Evolutionary conservation across 2,888 invertebrate genomes (phyloP).

Genomic region (Rotaria magnacalcarata): DNA sequence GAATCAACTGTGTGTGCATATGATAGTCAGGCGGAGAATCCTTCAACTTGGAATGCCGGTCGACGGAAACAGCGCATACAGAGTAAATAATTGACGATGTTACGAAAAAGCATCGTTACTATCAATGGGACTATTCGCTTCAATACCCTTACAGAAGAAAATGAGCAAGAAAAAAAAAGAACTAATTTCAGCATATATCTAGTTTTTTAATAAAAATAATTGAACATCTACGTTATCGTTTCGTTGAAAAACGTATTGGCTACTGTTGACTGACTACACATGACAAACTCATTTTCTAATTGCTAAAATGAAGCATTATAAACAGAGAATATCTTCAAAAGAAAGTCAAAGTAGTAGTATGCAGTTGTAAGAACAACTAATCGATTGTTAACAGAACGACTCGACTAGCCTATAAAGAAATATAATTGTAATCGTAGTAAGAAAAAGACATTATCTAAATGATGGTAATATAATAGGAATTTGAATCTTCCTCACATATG

Average conservation of each 20-base stretch:
- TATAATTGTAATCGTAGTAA: too few species aligned
- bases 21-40: conserved; percentile 11
- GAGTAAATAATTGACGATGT: conserved; percentile 16
- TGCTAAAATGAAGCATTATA: neutral
- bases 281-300: neutral
- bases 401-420: too few species aligned
- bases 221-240: neutral
- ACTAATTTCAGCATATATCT: neutral
- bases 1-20: neutral
- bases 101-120: neutral
- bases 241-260: neutral
- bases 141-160: neutral
- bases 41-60: conserved; percentile 20
- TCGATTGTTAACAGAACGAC: too few species aligned
- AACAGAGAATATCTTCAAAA: too few species aligned
- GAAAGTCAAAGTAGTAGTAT: too few species aligned
- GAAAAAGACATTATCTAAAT: too few species aligned
- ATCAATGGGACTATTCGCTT: neutral
- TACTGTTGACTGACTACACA: neutral
- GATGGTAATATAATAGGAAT: too few species aligned
- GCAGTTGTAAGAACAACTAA: too few species aligned
- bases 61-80: conserved; percentile 4
- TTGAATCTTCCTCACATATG: too few species aligned
- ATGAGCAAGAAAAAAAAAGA: neutral
- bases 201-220: conserved; percentile 8